Evolutionary conservation across 2,888 invertebrate genomes (phyloP).

Genomic region (Drosophila kambysellisi): DNA sequence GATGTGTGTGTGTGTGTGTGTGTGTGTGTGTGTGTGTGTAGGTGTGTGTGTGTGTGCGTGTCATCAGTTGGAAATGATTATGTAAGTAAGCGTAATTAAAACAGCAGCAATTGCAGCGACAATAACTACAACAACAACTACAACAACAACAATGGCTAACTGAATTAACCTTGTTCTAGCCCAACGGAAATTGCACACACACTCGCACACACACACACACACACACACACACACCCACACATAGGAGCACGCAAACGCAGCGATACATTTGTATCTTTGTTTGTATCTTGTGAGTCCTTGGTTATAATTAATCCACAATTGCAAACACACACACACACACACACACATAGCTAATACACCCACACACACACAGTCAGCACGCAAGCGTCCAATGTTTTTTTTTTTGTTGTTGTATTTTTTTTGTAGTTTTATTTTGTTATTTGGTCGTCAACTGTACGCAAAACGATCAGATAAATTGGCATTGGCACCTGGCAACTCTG

Average conservation of each 20-base stretch:
- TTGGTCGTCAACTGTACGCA: slow-evolving; percentile 57
- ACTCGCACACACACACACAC: slow-evolving; percentile 50
- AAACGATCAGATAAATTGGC: slow-evolving; percentile 66
- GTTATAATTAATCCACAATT: slow-evolving; percentile 80
- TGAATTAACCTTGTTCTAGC: slow-evolving; percentile 78
- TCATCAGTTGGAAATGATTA: slow-evolving; percentile 64
- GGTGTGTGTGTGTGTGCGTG: slow-evolving; percentile 55
- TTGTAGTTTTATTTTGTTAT: neutral
- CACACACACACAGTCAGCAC: slow-evolving; percentile 39
- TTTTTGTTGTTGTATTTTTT: slow-evolving; percentile 4
- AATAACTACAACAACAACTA: slow-evolving; percentile 19
- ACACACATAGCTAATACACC: slow-evolving; percentile 20
- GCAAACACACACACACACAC: slow-evolving; percentile 52
- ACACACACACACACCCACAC: slow-evolving; percentile 15
- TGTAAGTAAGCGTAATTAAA: slow-evolving; percentile 72
- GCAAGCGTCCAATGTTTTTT: slow-evolving; percentile 55
- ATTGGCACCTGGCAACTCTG: slow-evolving; percentile 49
- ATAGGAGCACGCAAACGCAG: slow-evolving; percentile 33
- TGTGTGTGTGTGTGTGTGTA: slow-evolving; percentile 3
- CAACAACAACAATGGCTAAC: slow-evolving; percentile 65
- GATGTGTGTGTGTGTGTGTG: neutral
- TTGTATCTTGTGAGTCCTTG: slow-evolving; percentile 77
- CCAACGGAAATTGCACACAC: slow-evolving; percentile 71
- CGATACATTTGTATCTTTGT: slow-evolving; percentile 70
- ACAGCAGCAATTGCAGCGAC: slow-evolving; percentile 26